Percentiles rank a stretch among this genome's conserved stretches.
Evolutionary conservation across 2,797 vertebrate genomes (phyloP).

Genomic region (Syndactyla subalaris): DNA sequence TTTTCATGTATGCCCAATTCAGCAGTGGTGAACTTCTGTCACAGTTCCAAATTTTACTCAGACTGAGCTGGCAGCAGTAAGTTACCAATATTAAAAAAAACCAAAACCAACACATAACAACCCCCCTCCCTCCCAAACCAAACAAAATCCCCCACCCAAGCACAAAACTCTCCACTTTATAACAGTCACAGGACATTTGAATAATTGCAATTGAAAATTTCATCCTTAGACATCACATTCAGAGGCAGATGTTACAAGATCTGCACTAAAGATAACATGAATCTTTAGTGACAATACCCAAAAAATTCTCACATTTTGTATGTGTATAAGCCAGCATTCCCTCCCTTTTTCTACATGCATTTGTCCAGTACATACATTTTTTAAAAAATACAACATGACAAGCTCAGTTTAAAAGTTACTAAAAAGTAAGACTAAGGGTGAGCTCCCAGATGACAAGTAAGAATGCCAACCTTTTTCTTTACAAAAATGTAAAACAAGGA

Average conservation of each 20-base stretch:
- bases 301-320: neutral
- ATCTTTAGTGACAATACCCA: neutral
- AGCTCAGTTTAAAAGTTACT: neutral
- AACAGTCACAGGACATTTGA: neutral
- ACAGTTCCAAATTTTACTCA: neutral
- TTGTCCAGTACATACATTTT: neutral
- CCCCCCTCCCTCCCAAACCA: neutral
- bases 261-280: neutral
- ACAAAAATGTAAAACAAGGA: neutral
- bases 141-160: neutral
- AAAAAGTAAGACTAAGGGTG: neutral
- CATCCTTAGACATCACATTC: neutral
- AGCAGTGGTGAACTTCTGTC: neutral
- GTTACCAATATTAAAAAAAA: neutral
- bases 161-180: accelerated
- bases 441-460: neutral
- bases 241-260: neutral
- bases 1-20: neutral
- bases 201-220: neutral
- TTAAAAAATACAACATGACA: neutral
- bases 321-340: accelerated
- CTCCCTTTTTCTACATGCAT: neutral
- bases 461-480: neutral
- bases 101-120: neutral
- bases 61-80: neutral